Evolutionary conservation across 1,140 invertebrate genomes (phyloP).

Genomic region (Sesamia nonagrioides): DNA sequence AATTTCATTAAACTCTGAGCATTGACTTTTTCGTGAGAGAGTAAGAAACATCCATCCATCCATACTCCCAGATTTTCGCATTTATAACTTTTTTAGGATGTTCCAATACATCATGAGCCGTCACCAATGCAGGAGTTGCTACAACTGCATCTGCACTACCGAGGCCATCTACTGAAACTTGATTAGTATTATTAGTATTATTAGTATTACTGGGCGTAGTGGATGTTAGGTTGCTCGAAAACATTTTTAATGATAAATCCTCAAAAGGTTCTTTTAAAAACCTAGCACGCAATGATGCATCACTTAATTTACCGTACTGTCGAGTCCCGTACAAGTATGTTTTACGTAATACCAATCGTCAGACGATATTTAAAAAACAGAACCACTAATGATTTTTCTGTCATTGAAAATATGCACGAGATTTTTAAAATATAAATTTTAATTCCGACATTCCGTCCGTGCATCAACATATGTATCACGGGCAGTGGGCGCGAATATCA

Average conservation of each 20-base stretch:
- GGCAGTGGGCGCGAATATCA: slow-evolving; percentile 62
- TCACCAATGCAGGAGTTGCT: too few relatives aligned
- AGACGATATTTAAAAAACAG: slow-evolving; percentile 10
- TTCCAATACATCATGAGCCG: too few relatives aligned
- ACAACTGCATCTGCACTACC: not conserved
- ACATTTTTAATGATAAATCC: not conserved
- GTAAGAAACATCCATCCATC: too few relatives aligned
- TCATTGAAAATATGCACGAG: slow-evolving; percentile 34
- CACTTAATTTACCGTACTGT: not conserved
- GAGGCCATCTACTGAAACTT: not conserved
- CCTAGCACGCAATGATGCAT: not conserved
- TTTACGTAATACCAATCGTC: slow-evolving; percentile 15
- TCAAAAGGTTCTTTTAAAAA: not conserved
- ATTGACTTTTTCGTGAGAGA: too few relatives aligned
- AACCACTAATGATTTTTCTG: slow-evolving; percentile 26
- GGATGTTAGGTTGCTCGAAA: not conserved
- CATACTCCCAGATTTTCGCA: too few relatives aligned
- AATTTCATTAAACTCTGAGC: too few relatives aligned
- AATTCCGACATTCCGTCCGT: slow-evolving; percentile 50
- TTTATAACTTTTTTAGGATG: too few relatives aligned
- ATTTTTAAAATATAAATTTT: slow-evolving; percentile 42
- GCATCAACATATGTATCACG: slow-evolving; percentile 68
- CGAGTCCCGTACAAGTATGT: not conserved
- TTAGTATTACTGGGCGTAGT: too few relatives aligned
- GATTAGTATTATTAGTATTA: not conserved